phyloP scores from a whole-genome alignment of 2,888 invertebrate species.

The Lapara coniferarum region DNA sequence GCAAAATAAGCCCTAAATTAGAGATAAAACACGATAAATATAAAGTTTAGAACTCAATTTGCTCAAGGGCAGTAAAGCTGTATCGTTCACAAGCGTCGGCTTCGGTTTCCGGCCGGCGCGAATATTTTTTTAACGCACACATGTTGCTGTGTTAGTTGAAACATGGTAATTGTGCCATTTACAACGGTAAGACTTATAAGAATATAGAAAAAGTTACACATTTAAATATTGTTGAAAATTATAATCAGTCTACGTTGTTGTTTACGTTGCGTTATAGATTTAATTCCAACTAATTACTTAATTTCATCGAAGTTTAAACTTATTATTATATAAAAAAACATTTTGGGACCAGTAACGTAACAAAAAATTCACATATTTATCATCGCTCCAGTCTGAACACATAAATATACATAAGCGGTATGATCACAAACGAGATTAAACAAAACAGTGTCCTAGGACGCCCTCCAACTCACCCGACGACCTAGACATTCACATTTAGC shows the following conservation, averaged over 20 bases:
- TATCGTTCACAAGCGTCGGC: background rate
- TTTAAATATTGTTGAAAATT: too few species aligned
- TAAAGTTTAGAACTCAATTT: background rate
- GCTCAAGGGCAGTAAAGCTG: background rate
- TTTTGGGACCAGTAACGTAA: too few species aligned
- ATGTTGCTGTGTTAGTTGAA: background rate
- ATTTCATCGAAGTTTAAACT: too few species aligned
- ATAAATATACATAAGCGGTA: background rate
- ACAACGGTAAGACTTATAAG: too few species aligned
- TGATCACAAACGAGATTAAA: conserved; percentile 13
- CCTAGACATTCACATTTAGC: conserved; percentile 28
- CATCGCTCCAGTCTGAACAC: background rate
- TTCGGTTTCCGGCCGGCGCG: background rate
- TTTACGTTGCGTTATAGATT: too few species aligned
- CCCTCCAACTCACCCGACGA: conserved; percentile 24
- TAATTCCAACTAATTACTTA: too few species aligned
- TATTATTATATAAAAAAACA: too few species aligned
- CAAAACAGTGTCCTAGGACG: conserved; percentile 13
- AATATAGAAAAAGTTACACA: too few species aligned
- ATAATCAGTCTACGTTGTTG: too few species aligned
- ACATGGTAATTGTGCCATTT: background rate
- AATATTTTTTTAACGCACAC: background rate
- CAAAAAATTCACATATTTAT: background rate
- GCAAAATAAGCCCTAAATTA: too few species aligned
- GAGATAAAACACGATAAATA: background rate